Evolutionary conservation across 2,888 invertebrate genomes (phyloP).

Genomic region (Heliconius aoede): DNA sequence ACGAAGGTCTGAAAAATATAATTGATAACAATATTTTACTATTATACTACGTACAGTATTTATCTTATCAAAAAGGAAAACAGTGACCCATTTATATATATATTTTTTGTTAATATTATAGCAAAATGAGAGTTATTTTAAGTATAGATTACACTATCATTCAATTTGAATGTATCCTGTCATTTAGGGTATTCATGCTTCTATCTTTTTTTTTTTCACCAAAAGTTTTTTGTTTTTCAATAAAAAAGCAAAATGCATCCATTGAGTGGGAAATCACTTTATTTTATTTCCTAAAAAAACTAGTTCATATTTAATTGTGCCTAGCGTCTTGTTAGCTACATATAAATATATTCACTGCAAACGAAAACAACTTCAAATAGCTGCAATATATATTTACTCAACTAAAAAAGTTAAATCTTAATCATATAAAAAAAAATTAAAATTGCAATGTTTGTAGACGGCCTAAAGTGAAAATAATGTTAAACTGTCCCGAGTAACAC

Average conservation of each 20-base stretch:
- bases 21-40: conserved; percentile 4
- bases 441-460: conserved; percentile 20
- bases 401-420: too few relatives aligned
- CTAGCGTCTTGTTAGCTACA: too few relatives aligned
- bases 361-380: too few relatives aligned
- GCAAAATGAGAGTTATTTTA: conserved; percentile 21
- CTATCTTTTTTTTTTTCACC: not conserved
- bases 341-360: not conserved
- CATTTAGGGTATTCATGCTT: not conserved
- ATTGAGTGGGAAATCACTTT: too few relatives aligned
- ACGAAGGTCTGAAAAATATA: not conserved
- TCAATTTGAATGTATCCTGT: conserved; percentile 15
- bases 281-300: too few relatives aligned
- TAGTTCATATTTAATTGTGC: too few relatives aligned
- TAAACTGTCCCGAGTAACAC: conserved; percentile 33
- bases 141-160: conserved; percentile 14
- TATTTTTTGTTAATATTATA: conserved; percentile 7
- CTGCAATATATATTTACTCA: too few relatives aligned
- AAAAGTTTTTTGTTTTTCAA: too few relatives aligned
- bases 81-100: conserved; percentile 18
- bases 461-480: conserved; percentile 37
- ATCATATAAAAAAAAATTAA: not conserved
- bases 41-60: conserved; percentile 9
- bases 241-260: too few relatives aligned
- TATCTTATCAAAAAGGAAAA: conserved; percentile 31